phyloP scores from a whole-genome alignment of 2,797 vertebrate species.

The Pangasius larnaudii region DNA sequence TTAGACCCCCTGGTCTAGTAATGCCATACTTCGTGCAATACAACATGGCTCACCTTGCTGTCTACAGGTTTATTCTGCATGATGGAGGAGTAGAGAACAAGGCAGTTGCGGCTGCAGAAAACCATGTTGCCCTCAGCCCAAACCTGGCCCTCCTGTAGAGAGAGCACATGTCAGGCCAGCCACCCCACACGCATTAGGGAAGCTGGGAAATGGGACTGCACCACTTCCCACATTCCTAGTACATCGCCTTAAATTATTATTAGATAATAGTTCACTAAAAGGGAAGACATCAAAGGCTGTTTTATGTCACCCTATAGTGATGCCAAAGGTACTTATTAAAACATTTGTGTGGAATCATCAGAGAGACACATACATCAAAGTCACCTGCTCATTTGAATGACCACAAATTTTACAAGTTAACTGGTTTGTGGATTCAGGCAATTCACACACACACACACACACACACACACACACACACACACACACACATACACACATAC shows the following conservation, averaged over 20 bases:
- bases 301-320: slow-evolving; percentile 38
- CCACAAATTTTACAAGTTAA: slow-evolving; percentile 26
- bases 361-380: not conserved
- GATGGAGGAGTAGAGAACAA: slow-evolving; percentile 80
- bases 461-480: not conserved
- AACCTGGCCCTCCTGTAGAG: slow-evolving; percentile 73
- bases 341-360: no score
- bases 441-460: not conserved
- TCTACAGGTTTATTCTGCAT: slow-evolving; percentile 75
- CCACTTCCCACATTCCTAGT: not conserved
- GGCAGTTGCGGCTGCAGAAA: slow-evolving; percentile 95
- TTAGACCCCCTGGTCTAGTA: not conserved
- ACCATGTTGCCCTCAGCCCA: slow-evolving; percentile 78
- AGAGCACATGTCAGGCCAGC: slow-evolving; percentile 41
- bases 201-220: not conserved
- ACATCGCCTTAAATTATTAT: slow-evolving; percentile 35
- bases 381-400: slow-evolving; percentile 43
- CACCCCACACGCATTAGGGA: slow-evolving; percentile 1
- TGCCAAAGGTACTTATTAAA: slow-evolving; percentile 44
- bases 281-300: slow-evolving; percentile 46
- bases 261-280: slow-evolving; percentile 23
- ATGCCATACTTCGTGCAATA: not conserved
- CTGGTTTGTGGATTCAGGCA: slow-evolving; percentile 31
- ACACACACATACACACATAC: not conserved
- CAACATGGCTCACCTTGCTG: slow-evolving; percentile 78